These are phyloP conservation scores for Oostethus manadensis DNA, from an alignment of 2,113 vertebrate species.

Conservation along the genomic window DNA sequence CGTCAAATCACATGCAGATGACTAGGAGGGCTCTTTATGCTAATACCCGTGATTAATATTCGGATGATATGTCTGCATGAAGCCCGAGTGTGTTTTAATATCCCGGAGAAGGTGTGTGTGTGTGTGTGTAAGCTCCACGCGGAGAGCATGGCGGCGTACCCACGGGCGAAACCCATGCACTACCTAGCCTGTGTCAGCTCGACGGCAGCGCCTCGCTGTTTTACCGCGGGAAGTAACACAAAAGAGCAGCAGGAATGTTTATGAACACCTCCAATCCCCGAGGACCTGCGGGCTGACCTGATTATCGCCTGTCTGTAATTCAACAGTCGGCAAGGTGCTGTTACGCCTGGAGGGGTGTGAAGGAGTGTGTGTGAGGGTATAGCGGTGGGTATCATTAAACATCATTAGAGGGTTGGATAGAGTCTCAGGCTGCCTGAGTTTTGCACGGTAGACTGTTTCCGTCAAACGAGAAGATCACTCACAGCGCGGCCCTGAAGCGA, in stretches of 20 bases:
- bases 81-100: constrained; percentile 64
- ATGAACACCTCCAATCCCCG: constrained; percentile 72
- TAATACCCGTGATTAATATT: constrained; percentile 70
- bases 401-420: constrained; percentile 64
- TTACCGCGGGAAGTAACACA: constrained; percentile 72
- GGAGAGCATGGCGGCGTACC: constrained; percentile 55
- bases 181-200: constrained; percentile 49
- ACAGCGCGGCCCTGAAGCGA: constrained; percentile 56
- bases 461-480: constrained; percentile 65
- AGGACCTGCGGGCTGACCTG: constrained; percentile 74
- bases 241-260: constrained; percentile 73
- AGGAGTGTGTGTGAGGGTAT: constrained; percentile 39
- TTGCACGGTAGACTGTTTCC: constrained; percentile 46
- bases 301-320: constrained; percentile 77
- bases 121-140: constrained; percentile 36
- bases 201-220: constrained; percentile 60
- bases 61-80: constrained; percentile 70
- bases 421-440: constrained; percentile 56
- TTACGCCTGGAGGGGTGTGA: constrained; percentile 59
- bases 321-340: constrained; percentile 72
- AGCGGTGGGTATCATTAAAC: constrained; percentile 67
- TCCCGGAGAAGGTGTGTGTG: constrained; percentile 62
- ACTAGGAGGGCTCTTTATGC: constrained; percentile 75
- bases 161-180: constrained; percentile 51
- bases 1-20: constrained; percentile 73